Evolutionary conservation across 1,140 invertebrate species (phyloP), one percentile per base, ranked within the genome.

Genomic region (Prorops nasuta): DNA sequence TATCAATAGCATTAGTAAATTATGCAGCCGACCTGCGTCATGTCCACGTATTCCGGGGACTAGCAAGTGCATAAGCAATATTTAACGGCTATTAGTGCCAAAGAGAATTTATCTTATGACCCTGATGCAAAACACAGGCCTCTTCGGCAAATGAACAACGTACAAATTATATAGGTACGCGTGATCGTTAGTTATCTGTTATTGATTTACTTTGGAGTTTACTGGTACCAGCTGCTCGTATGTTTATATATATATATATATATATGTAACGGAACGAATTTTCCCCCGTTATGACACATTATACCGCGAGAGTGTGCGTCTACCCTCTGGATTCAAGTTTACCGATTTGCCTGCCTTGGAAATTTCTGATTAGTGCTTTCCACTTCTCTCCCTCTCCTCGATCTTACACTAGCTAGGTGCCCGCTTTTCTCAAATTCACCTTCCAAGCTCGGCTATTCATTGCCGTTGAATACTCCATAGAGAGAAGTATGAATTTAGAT

Each of bases 11-110:
- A 64, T 64, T 60, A 60, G 50, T 49, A 48, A 58, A 58, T 64
- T 60, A 64, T 28, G 24, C 24, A 28, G 24, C 24, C 24, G 44
- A 43, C 38, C 16, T 9, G 20, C 9, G 19, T 15, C 35, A 42
- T 31, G 35, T 51, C 50, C 48, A n/a, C 51, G 49, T 43, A 51
- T 19, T 12, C 31, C 18, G 32, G 46, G 34, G 19, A 38, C 46
- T 51, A 54, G 28, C 28, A 40, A 56, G 42, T 47, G 52, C 50
- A 64, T 64, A 56, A 62, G 59, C 61, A 66, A 64, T 66, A 66
- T 66, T 66, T 66, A 66, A 66, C 61, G 43, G 51, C 59, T 64
- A 64, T 66, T 66, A 64, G 54, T 64, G 63, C 63, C 63, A 66
- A 66, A 66, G 53, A 64, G 63, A 66, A 66, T 66, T 66, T 66